Evolutionary conservation across 2,888 invertebrate species (phyloP).

Genomic region (Apocheima hispidaria): DNA sequence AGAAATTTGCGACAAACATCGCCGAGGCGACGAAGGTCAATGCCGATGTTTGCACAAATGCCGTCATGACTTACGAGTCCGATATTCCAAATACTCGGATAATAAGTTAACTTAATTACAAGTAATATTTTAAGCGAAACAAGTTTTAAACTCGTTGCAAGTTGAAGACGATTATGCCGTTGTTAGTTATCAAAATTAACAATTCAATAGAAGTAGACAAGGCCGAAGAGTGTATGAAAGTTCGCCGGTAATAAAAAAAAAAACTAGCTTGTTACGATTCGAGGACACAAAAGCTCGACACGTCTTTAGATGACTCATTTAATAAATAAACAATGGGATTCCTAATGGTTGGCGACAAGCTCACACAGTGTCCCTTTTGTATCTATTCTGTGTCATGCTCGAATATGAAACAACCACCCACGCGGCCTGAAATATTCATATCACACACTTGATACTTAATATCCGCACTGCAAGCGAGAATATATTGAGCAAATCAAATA

Average conservation of each 20-base stretch:
- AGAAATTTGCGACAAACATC: slow-evolving; percentile 44
- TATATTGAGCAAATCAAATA: slow-evolving; percentile 21
- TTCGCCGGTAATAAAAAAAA: not conserved
- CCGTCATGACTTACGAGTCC: slow-evolving; percentile 43
- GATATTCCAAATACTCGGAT: slow-evolving; percentile 9
- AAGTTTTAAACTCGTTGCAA: slow-evolving; percentile 8
- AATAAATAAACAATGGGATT: not conserved
- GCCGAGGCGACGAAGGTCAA: slow-evolving; percentile 54
- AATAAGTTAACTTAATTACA: not conserved
- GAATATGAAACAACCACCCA: slow-evolving; percentile 40
- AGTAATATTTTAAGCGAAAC: slow-evolving; percentile 8
- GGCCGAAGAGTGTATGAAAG: not conserved
- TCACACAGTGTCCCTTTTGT: not conserved
- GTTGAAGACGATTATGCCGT: not conserved
- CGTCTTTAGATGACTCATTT: not conserved
- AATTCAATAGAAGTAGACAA: not conserved
- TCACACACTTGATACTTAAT: slow-evolving; percentile 35
- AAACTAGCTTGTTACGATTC: not conserved
- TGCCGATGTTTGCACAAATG: slow-evolving; percentile 62
- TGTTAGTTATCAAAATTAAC: slow-evolving; percentile 1
- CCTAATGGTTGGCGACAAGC: not conserved
- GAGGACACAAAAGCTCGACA: not conserved
- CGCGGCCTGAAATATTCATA: slow-evolving; percentile 35
- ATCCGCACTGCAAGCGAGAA: slow-evolving; percentile 30
- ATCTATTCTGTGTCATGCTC: not conserved